phyloP scores from a whole-genome alignment of 37 sponge, comb jelly and placozoan genomes.

The Cliona cf. orientalis region DNA sequence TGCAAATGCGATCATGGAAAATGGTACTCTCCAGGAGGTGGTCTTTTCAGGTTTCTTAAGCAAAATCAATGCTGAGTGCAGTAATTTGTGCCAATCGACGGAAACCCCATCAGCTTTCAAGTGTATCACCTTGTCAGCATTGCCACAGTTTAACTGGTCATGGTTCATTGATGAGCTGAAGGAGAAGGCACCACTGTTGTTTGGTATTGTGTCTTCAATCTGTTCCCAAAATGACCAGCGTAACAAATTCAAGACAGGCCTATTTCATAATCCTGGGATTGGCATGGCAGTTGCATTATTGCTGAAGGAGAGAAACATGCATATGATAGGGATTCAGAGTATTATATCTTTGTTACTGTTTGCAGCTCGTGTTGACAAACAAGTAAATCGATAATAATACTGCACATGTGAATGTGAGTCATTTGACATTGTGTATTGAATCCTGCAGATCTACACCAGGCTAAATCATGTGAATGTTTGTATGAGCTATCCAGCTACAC shows the following conservation, averaged over 20 bases:
- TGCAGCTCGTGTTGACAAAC: background rate
- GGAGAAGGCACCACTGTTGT: background rate
- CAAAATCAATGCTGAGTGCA: conserved; percentile 7
- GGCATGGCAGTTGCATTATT: conserved; percentile 6
- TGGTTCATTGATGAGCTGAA: background rate
- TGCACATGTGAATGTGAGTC: background rate
- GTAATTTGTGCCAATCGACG: background rate
- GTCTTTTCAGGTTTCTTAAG: background rate
- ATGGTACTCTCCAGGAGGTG: background rate
- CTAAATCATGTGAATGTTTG: conserved; percentile 7
- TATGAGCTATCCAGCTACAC: background rate
- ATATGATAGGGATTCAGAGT: conserved; percentile 7
- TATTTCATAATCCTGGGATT: conserved; percentile 5
- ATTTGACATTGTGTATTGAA: background rate
- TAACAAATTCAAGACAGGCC: conserved; percentile 5
- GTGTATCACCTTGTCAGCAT: background rate
- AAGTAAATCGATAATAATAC: background rate
- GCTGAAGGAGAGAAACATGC: conserved; percentile 17
- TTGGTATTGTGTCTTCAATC: background rate
- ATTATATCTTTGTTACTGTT: conserved; percentile 2
- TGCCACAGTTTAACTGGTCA: background rate
- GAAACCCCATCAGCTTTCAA: background rate
- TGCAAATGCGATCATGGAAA: background rate
- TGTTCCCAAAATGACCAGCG: background rate
- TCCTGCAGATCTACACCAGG: background rate